Evolutionary conservation across 2,797 vertebrate species (phyloP), one percentile per base, ranked within the genome.

Genomic region (Artibeus lituratus): DNA sequence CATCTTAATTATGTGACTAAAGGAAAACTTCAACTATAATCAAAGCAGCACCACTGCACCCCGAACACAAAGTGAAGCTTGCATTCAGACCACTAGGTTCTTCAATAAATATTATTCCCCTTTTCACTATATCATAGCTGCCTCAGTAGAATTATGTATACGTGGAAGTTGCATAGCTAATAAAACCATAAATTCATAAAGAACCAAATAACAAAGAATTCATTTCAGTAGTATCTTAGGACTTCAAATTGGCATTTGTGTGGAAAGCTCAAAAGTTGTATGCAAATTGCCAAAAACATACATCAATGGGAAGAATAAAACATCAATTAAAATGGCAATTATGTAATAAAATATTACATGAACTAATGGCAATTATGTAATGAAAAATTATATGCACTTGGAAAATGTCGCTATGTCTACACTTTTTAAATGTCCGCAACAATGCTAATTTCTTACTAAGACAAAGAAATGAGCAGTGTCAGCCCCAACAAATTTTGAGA

Each of bases 321-420:
- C 92, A 97, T 96, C 24, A 96, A 87, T 97, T 97, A 95, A 93
- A 91, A 95, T 15, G 59, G 67, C 29, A 95, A 96, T 96, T 94
- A 82, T 55, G 65, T 83, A 82, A 59, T 57, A 22, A 57, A 57
- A 57, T 26, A 57, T 26, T 57, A 57, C 26, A 57, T 24, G 24
- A 24, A 57, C 55, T 57, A 90, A 96, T 15, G 65, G 67, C 26
- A 95, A 96, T 96, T 94, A 82, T 55, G 47, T 80, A 89, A 62
- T 59, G 57, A 26, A 59, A 59, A 59, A 26, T 59, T 74, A 90
- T 82, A 96, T 96, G 94, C 97, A 95, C 77, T 94, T 97, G 78
- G 59, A 98, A 97, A 96, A 93, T 35, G 55, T 44, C 94, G 85
- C 90, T 72, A 93, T 84, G 69, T 72, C 72, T 91, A 67, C 24